Percentiles rank a stretch among this genome's conserved stretches.
Evolutionary conservation across 2,113 vertebrate genomes (phyloP).

Genomic region (Puntigrus tetrazona): DNA sequence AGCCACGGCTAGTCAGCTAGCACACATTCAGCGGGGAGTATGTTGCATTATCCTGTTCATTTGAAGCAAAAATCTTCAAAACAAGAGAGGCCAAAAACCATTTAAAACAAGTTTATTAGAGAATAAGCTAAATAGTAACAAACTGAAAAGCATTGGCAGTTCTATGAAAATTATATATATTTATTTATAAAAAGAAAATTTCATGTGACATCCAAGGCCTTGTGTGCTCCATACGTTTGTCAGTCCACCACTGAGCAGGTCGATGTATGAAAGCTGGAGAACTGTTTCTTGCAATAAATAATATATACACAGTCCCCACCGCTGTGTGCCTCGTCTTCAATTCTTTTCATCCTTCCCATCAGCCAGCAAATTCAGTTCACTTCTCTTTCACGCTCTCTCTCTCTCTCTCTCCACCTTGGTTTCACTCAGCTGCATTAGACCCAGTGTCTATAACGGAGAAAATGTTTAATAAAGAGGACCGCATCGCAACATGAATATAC

Average conservation of each 20-base stretch:
- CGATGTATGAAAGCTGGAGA: conserved; percentile 49
- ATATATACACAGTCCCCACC: conserved; percentile 82
- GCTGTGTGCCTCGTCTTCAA: conserved; percentile 62
- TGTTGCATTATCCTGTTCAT: too few relatives aligned
- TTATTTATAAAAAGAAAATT: conserved; percentile 55
- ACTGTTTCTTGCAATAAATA: conserved; percentile 75
- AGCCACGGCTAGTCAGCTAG: too few relatives aligned
- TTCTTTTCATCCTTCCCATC: conserved; percentile 63
- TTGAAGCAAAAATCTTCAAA: not conserved
- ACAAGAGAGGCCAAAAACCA: not conserved
- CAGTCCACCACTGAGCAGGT: conserved; percentile 40
- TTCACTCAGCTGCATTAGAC: conserved; percentile 84
- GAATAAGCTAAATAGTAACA: conserved; percentile 44
- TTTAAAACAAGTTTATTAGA: conserved; percentile 59
- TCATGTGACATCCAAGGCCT: conserved; percentile 54
- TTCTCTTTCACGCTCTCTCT: not conserved
- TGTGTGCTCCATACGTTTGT: conserved; percentile 51
- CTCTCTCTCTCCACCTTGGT: not conserved
- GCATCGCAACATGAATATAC: not conserved
- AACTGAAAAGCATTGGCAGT: conserved; percentile 42
- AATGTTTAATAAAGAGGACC: not conserved
- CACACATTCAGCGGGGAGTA: not conserved
- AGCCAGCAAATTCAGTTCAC: conserved; percentile 60
- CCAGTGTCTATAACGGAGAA: conserved; percentile 80
- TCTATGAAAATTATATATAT: conserved; percentile 47